Evolutionary conservation across 2,113 vertebrate species (phyloP).

Genomic region (Copsychus sechellarum): DNA sequence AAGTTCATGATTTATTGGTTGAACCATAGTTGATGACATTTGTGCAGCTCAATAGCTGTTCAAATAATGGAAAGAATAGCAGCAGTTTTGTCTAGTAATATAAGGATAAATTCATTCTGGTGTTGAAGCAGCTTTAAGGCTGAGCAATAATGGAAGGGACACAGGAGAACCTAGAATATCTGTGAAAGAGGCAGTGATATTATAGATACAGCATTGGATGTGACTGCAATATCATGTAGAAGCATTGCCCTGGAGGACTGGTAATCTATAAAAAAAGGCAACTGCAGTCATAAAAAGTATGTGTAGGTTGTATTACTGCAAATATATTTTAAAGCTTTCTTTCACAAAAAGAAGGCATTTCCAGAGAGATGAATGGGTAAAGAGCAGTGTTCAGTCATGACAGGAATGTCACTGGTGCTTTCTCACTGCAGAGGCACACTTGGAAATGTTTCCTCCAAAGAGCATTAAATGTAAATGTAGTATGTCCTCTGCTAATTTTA

Average conservation of each 20-base stretch:
- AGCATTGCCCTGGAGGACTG: constrained; percentile 5
- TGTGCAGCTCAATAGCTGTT: background rate
- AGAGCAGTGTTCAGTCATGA: background rate
- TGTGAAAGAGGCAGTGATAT: constrained; percentile 15
- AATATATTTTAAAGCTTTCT: constrained; percentile 33
- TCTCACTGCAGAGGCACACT: background rate
- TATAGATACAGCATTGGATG: background rate
- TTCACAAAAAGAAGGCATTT: background rate
- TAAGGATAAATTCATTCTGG: background rate
- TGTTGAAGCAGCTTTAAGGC: background rate
- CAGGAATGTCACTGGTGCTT: background rate
- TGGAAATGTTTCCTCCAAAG: background rate
- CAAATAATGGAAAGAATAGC: constrained; percentile 12
- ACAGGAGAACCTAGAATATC: background rate
- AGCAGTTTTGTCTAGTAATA: background rate
- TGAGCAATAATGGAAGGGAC: background rate
- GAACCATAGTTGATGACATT: background rate
- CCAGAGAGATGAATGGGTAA: background rate
- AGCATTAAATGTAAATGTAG: background rate
- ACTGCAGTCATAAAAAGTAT: constrained; percentile 9
- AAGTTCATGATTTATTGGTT: background rate
- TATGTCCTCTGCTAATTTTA: background rate
- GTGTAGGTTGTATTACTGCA: background rate
- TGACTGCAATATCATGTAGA: constrained; percentile 8
- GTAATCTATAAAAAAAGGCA: constrained; percentile 30